A percentile compares a stretch with the other conserved stretches of the same genome.
Conservation (phyloP, 2,797 vertebrate species). For the Gouania willdenowi region DNA sequence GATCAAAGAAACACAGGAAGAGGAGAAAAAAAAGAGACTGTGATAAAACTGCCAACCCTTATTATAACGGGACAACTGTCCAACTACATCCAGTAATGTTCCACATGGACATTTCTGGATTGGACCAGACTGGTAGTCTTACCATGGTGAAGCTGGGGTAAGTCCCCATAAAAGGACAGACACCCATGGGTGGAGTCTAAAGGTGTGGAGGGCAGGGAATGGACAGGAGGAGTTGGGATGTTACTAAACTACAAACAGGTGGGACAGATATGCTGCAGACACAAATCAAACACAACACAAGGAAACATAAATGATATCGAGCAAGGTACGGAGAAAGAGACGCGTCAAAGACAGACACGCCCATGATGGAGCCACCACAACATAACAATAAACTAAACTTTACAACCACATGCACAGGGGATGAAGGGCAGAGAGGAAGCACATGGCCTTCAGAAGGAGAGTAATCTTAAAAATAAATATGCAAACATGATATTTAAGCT, state of each 20-base stretch:
- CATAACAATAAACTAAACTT: constrained; percentile 5
- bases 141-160: constrained; percentile 89
- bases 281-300: constrained; percentile 12
- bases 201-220: constrained; percentile 52
- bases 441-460: constrained; percentile 2
- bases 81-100: constrained; percentile 52
- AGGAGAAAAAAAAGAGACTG: too few species aligned
- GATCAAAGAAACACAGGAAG: too few species aligned
- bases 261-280: constrained; percentile 35
- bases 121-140: constrained; percentile 71
- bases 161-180: constrained; percentile 78
- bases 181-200: constrained; percentile 72
- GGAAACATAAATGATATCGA: too few species aligned
- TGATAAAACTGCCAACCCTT: too few species aligned
- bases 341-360: constrained; percentile 4
- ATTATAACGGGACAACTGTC: constrained; percentile 48
- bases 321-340: constrained; percentile 1
- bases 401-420: constrained; percentile 26
- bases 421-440: constrained; percentile 13
- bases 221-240: constrained; percentile 59
- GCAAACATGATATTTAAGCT: constrained; percentile 6
- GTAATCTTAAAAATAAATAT: constrained; percentile 2
- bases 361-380: too few species aligned
- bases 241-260: constrained; percentile 65
- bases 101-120: constrained; percentile 40